Evolutionary conservation across 2,888 invertebrate genomes (phyloP).

Genomic region (Chloroclystis v-ata): DNA sequence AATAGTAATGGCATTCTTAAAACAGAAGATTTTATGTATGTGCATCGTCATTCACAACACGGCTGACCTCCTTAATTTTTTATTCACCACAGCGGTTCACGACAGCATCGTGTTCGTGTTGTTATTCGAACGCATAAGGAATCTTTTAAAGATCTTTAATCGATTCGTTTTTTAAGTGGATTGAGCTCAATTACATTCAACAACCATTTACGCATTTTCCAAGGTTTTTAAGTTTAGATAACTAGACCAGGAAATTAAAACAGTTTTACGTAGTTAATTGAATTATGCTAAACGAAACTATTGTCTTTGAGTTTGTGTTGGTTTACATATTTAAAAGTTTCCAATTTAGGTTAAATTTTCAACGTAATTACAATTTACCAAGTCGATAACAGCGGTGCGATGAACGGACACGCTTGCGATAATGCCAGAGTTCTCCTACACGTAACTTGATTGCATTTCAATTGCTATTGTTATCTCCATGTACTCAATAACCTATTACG

Average conservation of each 20-base stretch:
- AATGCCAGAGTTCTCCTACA: slow-evolving; percentile 37
- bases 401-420: slow-evolving; percentile 44
- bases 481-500: slow-evolving; percentile 21
- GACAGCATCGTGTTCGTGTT: slow-evolving; percentile 27
- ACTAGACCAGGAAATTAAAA: slow-evolving; percentile 32
- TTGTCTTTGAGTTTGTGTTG: neutral
- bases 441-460: slow-evolving; percentile 41
- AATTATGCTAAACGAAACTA: neutral
- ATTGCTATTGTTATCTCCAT: slow-evolving; percentile 43
- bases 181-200: slow-evolving; percentile 36
- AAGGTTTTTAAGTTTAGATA: slow-evolving; percentile 34
- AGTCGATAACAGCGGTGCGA: slow-evolving; percentile 42
- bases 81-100: slow-evolving; percentile 38
- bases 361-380: slow-evolving; percentile 39
- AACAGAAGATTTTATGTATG: slow-evolving; percentile 9
- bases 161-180: slow-evolving; percentile 34
- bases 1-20: too few relatives aligned
- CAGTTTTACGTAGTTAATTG: neutral
- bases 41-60: slow-evolving; percentile 37
- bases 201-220: slow-evolving; percentile 44
- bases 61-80: slow-evolving; percentile 47
- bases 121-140: slow-evolving; percentile 34
- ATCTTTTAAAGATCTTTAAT: slow-evolving; percentile 32
- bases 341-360: slow-evolving; percentile 2
- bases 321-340: neutral